Percentiles rank a stretch among this genome's conserved stretches.
Evolutionary conservation across 2,888 invertebrate species (phyloP).

Genomic region (Troides aeacus): DNA sequence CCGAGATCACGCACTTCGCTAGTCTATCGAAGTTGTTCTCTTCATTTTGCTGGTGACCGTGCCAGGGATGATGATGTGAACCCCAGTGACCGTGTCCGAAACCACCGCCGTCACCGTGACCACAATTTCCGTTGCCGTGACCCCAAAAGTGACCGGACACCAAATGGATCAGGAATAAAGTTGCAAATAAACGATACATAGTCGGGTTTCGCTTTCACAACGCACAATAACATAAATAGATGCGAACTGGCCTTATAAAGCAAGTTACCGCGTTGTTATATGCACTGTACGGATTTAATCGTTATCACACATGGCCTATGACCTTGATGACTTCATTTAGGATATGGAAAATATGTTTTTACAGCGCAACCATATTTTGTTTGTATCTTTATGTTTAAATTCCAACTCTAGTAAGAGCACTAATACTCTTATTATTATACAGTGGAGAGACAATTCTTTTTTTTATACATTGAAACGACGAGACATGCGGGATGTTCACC

Average conservation of each 20-base stretch:
- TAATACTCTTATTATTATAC: too few relatives aligned
- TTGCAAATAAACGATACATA: slow-evolving; percentile 10
- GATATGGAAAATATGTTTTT: too few relatives aligned
- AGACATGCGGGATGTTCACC: too few relatives aligned
- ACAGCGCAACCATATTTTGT: too few relatives aligned
- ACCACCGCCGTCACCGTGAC: background rate
- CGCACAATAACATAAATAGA: background rate
- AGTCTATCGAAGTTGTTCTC: slow-evolving; percentile 28
- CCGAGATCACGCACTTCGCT: slow-evolving; percentile 30
- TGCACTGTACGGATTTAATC: too few relatives aligned
- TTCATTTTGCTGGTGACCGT: slow-evolving; percentile 25
- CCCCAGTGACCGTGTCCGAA: background rate
- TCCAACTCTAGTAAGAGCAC: too few relatives aligned
- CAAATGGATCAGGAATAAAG: slow-evolving; percentile 7
- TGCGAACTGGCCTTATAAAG: background rate
- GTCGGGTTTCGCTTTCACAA: background rate
- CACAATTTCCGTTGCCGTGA: background rate
- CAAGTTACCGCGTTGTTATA: background rate
- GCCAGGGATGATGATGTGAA: slow-evolving; percentile 18
- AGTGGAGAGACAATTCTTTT: too few relatives aligned
- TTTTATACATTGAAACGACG: too few relatives aligned
- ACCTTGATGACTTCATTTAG: too few relatives aligned
- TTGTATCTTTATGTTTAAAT: too few relatives aligned
- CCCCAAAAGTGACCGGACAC: slow-evolving; percentile 6
- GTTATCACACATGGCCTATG: too few relatives aligned